Conservation (phyloP, 2,113 vertebrate species). For the Eptesicus fuscus region DNA sequence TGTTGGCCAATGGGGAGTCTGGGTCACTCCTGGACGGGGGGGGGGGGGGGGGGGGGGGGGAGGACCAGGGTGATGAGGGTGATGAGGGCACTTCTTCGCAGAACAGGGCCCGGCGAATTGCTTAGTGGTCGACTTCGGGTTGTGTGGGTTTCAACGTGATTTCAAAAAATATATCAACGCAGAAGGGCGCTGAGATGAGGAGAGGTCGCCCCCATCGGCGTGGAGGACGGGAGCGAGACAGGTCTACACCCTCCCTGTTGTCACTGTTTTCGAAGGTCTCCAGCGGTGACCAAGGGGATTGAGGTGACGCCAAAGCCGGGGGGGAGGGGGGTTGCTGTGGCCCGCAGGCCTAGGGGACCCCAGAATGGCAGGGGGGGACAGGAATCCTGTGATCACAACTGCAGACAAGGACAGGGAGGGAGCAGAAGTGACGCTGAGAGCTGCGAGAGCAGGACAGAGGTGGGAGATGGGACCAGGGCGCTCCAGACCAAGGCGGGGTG, state of each 20-base stretch:
- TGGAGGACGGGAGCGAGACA: neutral
- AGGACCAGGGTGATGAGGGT: rapidly evolving
- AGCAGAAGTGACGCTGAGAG: neutral
- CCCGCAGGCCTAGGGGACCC: neutral
- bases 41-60: too few species aligned
- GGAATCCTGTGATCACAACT: neutral
- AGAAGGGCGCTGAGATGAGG: neutral
- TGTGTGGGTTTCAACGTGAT: neutral
- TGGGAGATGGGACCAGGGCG: rapidly evolving
- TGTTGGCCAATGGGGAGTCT: neutral
- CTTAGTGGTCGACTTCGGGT: too few species aligned
- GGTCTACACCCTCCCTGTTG: rapidly evolving
- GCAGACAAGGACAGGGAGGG: neutral
- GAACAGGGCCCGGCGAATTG: neutral
- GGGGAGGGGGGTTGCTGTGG: rapidly evolving
- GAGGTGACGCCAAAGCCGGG: too few species aligned
- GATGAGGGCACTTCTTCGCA: neutral
- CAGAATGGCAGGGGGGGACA: neutral
- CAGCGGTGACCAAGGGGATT: neutral
- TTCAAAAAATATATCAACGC: neutral
- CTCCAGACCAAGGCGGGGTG: rapidly evolving
- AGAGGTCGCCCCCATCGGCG: rapidly evolving
- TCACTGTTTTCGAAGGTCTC: too few species aligned
- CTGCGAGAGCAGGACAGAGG: neutral
- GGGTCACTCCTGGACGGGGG: neutral